These are phyloP conservation scores for Zoanthus solanderi DNA, from an alignment of 92 coral and sea anemone species.

Conservation along the genomic window DNA sequence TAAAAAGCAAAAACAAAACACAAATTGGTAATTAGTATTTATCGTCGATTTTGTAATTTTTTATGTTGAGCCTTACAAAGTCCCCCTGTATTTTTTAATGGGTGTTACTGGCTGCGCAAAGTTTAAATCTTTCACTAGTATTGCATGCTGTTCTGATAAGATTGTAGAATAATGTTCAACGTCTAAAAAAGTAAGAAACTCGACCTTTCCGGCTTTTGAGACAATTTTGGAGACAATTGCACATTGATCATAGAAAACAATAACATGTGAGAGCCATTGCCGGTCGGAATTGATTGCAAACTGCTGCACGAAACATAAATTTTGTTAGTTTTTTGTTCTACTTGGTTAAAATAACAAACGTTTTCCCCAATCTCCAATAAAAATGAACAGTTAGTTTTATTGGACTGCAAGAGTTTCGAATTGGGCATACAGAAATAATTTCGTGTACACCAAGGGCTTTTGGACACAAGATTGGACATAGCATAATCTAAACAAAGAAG, in stretches of 20 bases:
- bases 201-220: neutral
- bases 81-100: too few relatives aligned
- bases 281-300: neutral
- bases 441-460: constrained; percentile 45
- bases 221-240: constrained; percentile 4
- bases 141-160: too few relatives aligned
- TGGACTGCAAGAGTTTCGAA: neutral
- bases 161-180: too few relatives aligned
- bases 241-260: constrained; percentile 20
- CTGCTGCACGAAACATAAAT: constrained; percentile 42
- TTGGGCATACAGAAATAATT: constrained; percentile 13
- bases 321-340: neutral
- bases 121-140: too few relatives aligned
- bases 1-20: too few relatives aligned
- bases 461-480: constrained; percentile 19
- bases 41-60: too few relatives aligned
- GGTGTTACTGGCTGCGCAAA: too few relatives aligned
- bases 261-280: constrained; percentile 7
- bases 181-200: too few relatives aligned
- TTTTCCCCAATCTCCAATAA: neutral
- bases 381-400: neutral
- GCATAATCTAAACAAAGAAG: constrained; percentile 20
- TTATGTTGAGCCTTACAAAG: too few relatives aligned
- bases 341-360: neutral
- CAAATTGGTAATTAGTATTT: too few relatives aligned